Percentiles rank a stretch among this genome's conserved stretches.
Conservation (phyloP, 2,113 vertebrate genomes). For the Fukomys damarensis region DNA sequence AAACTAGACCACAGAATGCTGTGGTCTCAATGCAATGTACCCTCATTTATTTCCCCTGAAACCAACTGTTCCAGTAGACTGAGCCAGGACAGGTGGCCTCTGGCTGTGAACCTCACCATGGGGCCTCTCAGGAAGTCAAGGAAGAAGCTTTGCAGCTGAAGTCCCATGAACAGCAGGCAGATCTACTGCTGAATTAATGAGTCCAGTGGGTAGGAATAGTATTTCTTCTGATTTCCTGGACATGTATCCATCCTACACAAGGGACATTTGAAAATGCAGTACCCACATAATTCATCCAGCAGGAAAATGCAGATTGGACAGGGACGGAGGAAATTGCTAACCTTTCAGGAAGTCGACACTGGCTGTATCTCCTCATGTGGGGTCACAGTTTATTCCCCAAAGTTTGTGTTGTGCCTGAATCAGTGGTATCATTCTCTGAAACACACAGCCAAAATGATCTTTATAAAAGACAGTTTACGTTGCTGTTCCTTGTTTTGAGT, state of each 20-base stretch:
- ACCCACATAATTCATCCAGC: accelerated
- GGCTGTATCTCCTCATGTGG: no score
- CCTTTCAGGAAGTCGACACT: neutral
- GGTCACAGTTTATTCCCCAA: accelerated
- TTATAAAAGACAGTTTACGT: neutral
- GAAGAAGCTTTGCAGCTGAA: no score
- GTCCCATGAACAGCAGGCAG: neutral
- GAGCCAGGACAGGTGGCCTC: neutral
- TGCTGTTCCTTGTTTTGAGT: neutral
- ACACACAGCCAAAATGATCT: neutral
- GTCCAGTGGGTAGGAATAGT: accelerated
- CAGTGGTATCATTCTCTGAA: neutral
- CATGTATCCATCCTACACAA: no score
- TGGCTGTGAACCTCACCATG: accelerated
- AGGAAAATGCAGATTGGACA: neutral
- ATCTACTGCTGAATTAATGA: neutral
- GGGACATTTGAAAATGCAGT: neutral
- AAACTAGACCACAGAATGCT: accelerated
- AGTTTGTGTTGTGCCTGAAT: neutral
- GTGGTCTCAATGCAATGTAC: accelerated
- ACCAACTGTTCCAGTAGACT: accelerated
- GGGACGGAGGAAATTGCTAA: accelerated
- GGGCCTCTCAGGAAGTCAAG: neutral
- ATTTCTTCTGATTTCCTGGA: neutral
- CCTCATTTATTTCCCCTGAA: neutral